These are phyloP conservation scores for Pristiophorus japonicus DNA, from an alignment of 2,113 vertebrate genomes.

Conservation along the genomic window DNA sequence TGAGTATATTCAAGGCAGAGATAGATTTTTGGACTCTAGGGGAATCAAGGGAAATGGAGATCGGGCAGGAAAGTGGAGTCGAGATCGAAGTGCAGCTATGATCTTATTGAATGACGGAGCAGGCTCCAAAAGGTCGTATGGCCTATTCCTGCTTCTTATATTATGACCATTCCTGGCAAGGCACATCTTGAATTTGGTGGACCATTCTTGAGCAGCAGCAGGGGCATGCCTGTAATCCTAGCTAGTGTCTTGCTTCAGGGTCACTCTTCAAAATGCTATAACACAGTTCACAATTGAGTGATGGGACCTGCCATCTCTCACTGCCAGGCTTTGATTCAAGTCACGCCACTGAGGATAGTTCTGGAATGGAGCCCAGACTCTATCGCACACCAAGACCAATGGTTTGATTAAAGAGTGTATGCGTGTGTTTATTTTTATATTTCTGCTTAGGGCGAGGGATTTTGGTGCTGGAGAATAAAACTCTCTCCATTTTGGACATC, in stretches of 20 bases:
- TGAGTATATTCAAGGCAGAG: too few relatives aligned
- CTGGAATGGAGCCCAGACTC: neutral
- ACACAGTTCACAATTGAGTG: neutral
- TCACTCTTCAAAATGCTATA: neutral
- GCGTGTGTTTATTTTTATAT: too few relatives aligned
- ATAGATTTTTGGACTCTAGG: too few relatives aligned
- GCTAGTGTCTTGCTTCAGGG: neutral
- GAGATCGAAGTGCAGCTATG: too few relatives aligned
- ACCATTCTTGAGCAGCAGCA: neutral
- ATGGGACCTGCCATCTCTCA: neutral
- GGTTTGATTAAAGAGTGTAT: neutral
- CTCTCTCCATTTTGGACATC: neutral
- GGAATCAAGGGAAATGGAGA: too few relatives aligned
- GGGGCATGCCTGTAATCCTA: neutral
- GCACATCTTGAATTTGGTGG: neutral
- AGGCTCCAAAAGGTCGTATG: too few relatives aligned
- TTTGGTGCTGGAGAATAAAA: neutral
- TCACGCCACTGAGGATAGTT: neutral
- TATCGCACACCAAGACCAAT: neutral
- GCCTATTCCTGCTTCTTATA: too few relatives aligned
- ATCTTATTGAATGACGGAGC: too few relatives aligned
- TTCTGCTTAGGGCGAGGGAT: neutral
- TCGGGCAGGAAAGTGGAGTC: too few relatives aligned
- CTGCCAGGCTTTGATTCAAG: neutral
- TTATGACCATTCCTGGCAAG: neutral